Evolutionary conservation across 2,113 vertebrate genomes (phyloP).

Genomic region (Glaucomys volans): DNA sequence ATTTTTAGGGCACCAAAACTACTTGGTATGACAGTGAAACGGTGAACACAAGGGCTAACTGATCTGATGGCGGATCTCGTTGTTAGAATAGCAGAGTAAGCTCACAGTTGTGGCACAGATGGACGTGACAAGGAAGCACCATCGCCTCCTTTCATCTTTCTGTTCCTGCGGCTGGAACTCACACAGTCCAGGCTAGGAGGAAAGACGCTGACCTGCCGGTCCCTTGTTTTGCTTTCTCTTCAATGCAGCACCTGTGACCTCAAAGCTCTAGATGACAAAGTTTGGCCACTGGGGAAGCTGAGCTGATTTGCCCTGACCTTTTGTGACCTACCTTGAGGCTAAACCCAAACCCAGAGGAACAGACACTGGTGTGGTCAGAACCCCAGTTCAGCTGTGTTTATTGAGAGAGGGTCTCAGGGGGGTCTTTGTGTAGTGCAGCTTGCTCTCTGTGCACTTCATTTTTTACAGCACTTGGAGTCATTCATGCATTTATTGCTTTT

Average conservation of each 20-base stretch:
- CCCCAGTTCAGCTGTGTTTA: slow-evolving; percentile 61
- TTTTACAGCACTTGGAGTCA: neutral
- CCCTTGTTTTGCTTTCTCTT: slow-evolving; percentile 62
- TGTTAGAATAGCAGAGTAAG: neutral
- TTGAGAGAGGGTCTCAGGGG: neutral
- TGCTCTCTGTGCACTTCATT: neutral
- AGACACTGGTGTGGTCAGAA: neutral
- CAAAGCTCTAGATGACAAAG: neutral
- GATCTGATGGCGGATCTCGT: neutral
- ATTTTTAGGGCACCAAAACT: neutral
- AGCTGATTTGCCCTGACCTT: slow-evolving; percentile 60
- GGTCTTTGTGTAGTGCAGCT: neutral
- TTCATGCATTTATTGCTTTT: slow-evolving; percentile 1
- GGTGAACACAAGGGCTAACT: neutral
- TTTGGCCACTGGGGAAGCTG: slow-evolving; percentile 22
- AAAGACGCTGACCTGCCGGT: neutral
- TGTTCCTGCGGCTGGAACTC: neutral
- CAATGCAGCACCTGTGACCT: slow-evolving; percentile 61
- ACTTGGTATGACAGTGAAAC: neutral
- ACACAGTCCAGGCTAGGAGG: neutral
- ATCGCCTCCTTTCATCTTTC: neutral
- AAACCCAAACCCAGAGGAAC: neutral
- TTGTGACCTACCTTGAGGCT: slow-evolving; percentile 12
- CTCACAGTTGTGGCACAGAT: neutral
- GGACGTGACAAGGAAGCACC: neutral